Conservation (phyloP, 2,797 vertebrate genomes). For the Vipera ursinii region DNA sequence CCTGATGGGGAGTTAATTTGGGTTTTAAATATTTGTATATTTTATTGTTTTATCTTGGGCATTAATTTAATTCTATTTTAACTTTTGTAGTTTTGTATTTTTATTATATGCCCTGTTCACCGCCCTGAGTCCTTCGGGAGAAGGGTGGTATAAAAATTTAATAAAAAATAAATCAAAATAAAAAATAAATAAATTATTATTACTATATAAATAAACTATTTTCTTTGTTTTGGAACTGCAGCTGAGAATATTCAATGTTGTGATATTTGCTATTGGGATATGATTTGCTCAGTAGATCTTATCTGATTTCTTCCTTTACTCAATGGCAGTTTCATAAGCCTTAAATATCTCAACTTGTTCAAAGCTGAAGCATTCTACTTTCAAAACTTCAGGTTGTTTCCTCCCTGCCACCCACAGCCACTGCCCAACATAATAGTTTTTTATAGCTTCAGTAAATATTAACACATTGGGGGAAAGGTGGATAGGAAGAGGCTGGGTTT, state of each 20-base stretch:
- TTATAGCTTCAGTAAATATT: constrained; percentile 3
- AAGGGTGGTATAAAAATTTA: no score
- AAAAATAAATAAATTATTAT: no score
- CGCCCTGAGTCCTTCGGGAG: no score
- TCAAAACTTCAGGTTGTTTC: not conserved
- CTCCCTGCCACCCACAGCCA: not conserved
- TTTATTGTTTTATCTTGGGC: no score
- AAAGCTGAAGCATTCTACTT: not conserved
- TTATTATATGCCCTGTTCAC: no score
- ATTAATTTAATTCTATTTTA: no score
- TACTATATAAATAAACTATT: not conserved
- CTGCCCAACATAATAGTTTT: not conserved
- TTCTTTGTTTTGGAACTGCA: not conserved
- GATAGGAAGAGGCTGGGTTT: not conserved
- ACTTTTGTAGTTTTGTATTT: no score
- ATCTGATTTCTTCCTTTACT: not conserved
- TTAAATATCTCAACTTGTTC: not conserved
- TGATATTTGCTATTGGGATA: not conserved
- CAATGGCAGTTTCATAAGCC: not conserved
- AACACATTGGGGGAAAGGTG: not conserved
- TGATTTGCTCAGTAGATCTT: not conserved
- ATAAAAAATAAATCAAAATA: no score
- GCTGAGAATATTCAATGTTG: not conserved
- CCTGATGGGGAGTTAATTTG: no score
- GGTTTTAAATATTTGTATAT: no score